Base-by-base conservation (phyloP, 2,888 invertebrate species). In the Drosophila tanythrix region DNA sequence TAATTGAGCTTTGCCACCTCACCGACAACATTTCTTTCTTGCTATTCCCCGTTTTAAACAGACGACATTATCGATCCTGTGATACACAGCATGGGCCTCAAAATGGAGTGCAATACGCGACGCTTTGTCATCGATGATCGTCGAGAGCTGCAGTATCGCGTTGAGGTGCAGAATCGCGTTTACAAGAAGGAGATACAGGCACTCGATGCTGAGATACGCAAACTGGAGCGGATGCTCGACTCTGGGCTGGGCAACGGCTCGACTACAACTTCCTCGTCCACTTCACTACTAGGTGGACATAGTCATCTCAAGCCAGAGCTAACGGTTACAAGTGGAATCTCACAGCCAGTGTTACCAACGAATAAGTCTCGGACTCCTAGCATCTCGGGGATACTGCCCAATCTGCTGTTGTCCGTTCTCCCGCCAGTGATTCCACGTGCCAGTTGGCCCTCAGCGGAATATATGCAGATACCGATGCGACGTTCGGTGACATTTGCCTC, bases 141-240 rank as follows among this genome's bases (percentile, higher is more conserved):
- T 57, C 94, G 96, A 81, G 98, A 98, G 90, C 93, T 97, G 21
- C 96, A 96, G 89, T 97, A 97, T 92, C 94, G 98, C 68, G 97
- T 98, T 55, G 97, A 98, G 93, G 97, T 98, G 61, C 98, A 98
- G 93, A 98, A 98, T 93, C 95, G 96, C 81, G 98, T 98, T 7
- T 98, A 97, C 92, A 96, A 96, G 90, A 94, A 96, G 79, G 97
- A 98, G 92, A 95, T 98, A 78, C 95, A 96, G 11, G 95, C 96
- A 21, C 92, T 97, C 56, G 97, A 97, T 91, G 95, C 95, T 57
- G 97, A 97, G 93, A 96, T 97, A 58, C 95, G 95, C 11, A 95
- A 96, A 67, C 93, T 97, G 81, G 97, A 97, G 91, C 95, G 95
- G 63, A 91, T 97, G 76, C 94, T 96, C 10, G 95, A 96, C 72